Evolutionary conservation across 2,113 vertebrate species (phyloP).

Genomic region (Tetrax tetrax): DNA sequence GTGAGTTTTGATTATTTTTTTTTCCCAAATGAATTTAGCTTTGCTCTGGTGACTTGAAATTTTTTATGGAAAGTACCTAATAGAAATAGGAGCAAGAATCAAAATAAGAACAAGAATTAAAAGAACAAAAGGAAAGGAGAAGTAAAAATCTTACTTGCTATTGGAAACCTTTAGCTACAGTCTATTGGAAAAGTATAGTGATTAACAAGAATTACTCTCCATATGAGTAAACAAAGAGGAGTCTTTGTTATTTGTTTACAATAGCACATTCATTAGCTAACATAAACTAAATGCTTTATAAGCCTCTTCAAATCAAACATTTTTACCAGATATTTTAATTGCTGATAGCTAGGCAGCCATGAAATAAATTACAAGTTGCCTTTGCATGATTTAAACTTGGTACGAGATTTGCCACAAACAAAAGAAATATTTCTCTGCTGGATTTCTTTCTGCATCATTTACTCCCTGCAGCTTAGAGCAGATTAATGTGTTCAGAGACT

Average conservation of each 20-base stretch:
- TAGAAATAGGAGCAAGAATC: background rate
- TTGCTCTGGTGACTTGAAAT: background rate
- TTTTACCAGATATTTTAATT: slow-evolving; percentile 58
- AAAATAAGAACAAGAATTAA: background rate
- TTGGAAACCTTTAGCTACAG: background rate
- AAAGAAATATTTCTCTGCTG: slow-evolving; percentile 72
- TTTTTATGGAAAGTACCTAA: background rate
- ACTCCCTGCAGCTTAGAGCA: slow-evolving; percentile 80
- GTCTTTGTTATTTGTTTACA: background rate
- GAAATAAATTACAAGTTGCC: slow-evolving; percentile 63
- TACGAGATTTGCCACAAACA: slow-evolving; percentile 60
- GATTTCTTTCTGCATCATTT: slow-evolving; percentile 79
- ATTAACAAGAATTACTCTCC: background rate
- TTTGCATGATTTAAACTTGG: slow-evolving; percentile 50
- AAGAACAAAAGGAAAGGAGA: background rate
- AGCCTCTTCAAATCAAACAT: background rate
- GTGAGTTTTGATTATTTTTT: background rate
- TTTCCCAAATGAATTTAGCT: background rate
- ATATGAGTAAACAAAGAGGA: background rate
- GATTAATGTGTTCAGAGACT: slow-evolving; percentile 82
- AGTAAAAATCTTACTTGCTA: background rate
- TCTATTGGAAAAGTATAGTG: background rate
- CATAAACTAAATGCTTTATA: background rate
- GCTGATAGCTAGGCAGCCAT: slow-evolving; percentile 1
- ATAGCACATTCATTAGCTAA: background rate